phyloP scores from a whole-genome alignment of 2,797 vertebrate genomes.

The Acestrorhynchus altus region DNA sequence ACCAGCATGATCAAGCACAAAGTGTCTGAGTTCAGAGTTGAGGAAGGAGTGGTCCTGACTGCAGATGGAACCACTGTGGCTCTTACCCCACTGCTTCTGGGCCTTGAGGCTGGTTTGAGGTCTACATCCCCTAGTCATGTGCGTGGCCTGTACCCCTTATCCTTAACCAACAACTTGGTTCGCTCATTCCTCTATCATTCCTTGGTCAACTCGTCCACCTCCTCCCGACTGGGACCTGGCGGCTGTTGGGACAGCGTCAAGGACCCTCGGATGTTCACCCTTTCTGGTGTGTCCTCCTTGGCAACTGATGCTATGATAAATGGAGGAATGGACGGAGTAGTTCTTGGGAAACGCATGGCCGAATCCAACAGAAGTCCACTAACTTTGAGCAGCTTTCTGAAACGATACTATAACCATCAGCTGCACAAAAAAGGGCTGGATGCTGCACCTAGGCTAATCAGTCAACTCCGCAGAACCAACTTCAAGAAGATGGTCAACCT shows the following conservation, averaged over 20 bases:
- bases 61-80: conserved; percentile 86
- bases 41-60: conserved; percentile 81
- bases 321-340: conserved; percentile 85
- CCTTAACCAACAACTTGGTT: conserved; percentile 74
- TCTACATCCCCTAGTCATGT: neutral
- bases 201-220: neutral
- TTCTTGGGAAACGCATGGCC: conserved; percentile 76
- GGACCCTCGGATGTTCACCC: conserved; percentile 78
- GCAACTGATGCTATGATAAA: conserved; percentile 81
- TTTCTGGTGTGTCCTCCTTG: conserved; percentile 62
- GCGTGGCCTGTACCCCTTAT: conserved; percentile 67
- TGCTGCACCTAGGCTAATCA: conserved; percentile 63
- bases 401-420: conserved; percentile 77
- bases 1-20: conserved; percentile 61
- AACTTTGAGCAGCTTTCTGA: conserved; percentile 76
- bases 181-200: conserved; percentile 66
- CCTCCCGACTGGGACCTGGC: conserved; percentile 63
- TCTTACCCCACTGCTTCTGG: conserved; percentile 78
- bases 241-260: conserved; percentile 87
- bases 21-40: conserved; percentile 58
- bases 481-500: conserved; percentile 64
- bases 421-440: conserved; percentile 64
- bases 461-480: conserved; percentile 72
- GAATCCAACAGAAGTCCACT: conserved; percentile 8
- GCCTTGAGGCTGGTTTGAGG: conserved; percentile 78